These are phyloP conservation scores for Crotalus tigris DNA, from an alignment of 2,113 vertebrate genomes.

Conservation along the genomic window DNA sequence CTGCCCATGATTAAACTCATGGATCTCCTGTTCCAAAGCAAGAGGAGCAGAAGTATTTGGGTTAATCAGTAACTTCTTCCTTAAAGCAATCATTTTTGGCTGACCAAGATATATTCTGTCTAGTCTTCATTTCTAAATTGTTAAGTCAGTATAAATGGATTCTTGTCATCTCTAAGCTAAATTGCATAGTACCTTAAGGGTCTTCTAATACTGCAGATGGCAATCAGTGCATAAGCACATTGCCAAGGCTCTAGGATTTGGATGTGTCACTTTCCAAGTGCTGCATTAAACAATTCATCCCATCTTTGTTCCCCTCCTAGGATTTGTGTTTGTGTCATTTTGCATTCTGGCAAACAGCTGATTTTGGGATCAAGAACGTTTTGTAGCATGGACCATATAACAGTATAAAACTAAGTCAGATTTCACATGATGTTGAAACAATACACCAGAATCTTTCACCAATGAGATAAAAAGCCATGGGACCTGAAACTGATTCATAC, in stretches of 20 bases:
- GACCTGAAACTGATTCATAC: neutral
- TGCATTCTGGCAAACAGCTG: neutral
- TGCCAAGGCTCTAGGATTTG: neutral
- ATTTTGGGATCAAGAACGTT: neutral
- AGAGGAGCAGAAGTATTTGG: neutral
- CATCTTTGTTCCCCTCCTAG: too few species aligned
- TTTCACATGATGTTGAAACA: neutral
- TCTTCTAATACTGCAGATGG: neutral
- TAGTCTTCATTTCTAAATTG: neutral
- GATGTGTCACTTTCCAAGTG: neutral
- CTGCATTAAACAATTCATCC: neutral
- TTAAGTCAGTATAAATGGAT: neutral
- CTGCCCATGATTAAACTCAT: neutral
- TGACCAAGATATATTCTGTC: neutral
- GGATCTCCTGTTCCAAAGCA: accelerated
- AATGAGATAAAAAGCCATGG: neutral
- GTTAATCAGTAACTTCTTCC: neutral
- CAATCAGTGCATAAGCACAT: neutral
- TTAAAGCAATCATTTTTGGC: neutral
- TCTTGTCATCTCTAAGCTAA: neutral
- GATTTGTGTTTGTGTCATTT: neutral
- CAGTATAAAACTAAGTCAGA: neutral
- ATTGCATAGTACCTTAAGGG: neutral
- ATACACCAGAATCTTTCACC: neutral
- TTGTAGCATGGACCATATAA: neutral